A percentile compares a stretch with the other conserved stretches of the same genome.
These are phyloP conservation scores for Dendroctonus valens DNA, from an alignment of 1,140 invertebrate species.

Conservation along the genomic window DNA sequence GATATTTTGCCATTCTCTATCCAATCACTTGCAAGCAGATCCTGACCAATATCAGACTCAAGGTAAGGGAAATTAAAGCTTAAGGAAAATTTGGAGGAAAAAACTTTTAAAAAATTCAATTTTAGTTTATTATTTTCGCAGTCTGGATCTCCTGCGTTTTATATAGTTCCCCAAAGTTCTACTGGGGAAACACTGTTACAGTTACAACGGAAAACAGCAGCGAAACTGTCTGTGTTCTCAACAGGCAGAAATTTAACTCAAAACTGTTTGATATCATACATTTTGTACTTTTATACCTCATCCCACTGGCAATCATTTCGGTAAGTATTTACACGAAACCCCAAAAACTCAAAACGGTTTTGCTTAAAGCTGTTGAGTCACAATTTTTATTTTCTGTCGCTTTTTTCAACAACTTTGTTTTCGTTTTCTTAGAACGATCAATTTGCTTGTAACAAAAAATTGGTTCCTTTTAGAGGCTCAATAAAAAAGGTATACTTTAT, in stretches of 20 bases:
- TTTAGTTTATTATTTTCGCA: conserved; percentile 54
- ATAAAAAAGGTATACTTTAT: too few relatives aligned
- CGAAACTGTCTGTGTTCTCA: conserved; percentile 73
- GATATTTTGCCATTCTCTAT: conserved; percentile 79
- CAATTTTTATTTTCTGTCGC: too few relatives aligned
- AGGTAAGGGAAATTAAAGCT: conserved; percentile 52
- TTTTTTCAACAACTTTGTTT: too few relatives aligned
- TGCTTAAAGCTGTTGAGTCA: too few relatives aligned
- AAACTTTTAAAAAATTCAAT: conserved; percentile 17
- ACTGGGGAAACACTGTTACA: conserved; percentile 68
- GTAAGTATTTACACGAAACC: conserved; percentile 51
- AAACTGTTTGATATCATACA: conserved; percentile 74
- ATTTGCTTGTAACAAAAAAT: too few relatives aligned
- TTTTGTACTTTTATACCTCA: conserved; percentile 71
- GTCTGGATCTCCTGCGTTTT: conserved; percentile 75
- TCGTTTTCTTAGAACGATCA: too few relatives aligned
- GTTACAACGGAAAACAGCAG: conserved; percentile 44
- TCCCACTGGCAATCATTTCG: conserved; percentile 71
- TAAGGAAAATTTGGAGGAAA: too few relatives aligned
- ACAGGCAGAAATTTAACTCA: conserved; percentile 72
- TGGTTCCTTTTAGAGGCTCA: too few relatives aligned
- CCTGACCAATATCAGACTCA: conserved; percentile 66
- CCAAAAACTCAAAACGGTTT: too few relatives aligned
- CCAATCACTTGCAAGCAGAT: conserved; percentile 78
- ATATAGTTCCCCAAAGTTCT: conserved; percentile 74